A percentile compares a stretch with the other conserved stretches of the same genome.
These are phyloP conservation scores for Diarsia mendica DNA, from an alignment of 2,888 invertebrate species.

Conservation along the genomic window DNA sequence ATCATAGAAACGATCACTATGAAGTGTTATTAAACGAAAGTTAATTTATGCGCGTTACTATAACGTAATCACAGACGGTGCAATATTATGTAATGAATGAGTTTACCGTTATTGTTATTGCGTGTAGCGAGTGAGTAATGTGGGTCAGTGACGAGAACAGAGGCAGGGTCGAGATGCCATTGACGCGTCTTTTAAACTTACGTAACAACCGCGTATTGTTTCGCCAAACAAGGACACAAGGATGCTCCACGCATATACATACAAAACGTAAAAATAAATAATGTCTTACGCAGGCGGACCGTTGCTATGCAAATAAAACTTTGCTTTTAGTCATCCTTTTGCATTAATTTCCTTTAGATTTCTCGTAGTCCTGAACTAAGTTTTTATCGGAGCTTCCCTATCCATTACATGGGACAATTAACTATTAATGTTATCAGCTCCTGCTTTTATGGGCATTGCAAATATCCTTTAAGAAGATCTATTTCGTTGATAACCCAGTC, in stretches of 20 bases:
- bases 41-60: constrained; percentile 68
- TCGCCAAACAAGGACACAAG: constrained; percentile 79
- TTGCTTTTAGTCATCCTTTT: constrained; percentile 36
- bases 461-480: constrained; percentile 46
- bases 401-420: constrained; percentile 39
- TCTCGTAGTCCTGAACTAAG: constrained; percentile 8
- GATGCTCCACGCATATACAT: constrained; percentile 70
- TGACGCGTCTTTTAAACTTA: constrained; percentile 84
- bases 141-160: constrained; percentile 89
- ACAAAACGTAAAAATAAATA: constrained; percentile 64
- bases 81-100: constrained; percentile 82
- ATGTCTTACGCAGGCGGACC: constrained; percentile 55
- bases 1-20: constrained; percentile 38
- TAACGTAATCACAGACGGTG: constrained; percentile 76
- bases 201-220: constrained; percentile 84
- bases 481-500: constrained; percentile 40
- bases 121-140: constrained; percentile 83
- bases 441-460: constrained; percentile 51
- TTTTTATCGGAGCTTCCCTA: constrained; percentile 29
- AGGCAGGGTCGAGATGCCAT: constrained; percentile 89
- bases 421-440: constrained; percentile 48
- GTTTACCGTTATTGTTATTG: constrained; percentile 85
- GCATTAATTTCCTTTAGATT: constrained; percentile 23
- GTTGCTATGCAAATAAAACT: constrained; percentile 57
- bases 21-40: constrained; percentile 55